phyloP scores from a whole-genome alignment of 1,140 invertebrate genomes.

The Tribolium castaneum region DNA sequence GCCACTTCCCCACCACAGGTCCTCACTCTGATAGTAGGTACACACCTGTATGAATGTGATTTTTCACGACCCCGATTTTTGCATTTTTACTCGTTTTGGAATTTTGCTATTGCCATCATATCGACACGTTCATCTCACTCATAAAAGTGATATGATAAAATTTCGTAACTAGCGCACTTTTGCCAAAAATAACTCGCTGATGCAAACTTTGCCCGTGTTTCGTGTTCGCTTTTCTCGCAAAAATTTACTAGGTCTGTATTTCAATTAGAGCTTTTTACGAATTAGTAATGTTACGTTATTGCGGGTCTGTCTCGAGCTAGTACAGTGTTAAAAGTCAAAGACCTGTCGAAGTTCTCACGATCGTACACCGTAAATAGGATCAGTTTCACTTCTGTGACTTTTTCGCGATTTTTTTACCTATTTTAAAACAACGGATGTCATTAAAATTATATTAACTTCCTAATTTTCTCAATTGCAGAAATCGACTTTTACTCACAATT shows the following conservation, averaged over 20 bases:
- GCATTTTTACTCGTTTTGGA: not conserved
- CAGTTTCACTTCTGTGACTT: not conserved
- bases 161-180: not conserved
- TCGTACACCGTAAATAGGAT: constrained; percentile 5
- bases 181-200: not conserved
- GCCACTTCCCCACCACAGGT: constrained; percentile 38
- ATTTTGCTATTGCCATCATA: not conserved
- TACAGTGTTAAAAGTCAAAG: constrained; percentile 15
- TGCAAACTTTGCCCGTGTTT: not conserved
- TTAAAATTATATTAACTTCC: not conserved
- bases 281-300: not conserved
- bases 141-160: not conserved
- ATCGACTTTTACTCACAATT: not conserved
- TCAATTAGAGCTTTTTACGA: not conserved
- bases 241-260: not conserved
- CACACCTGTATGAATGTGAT: constrained; percentile 42
- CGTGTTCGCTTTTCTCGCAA: not conserved
- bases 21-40: constrained; percentile 24
- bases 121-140: not conserved
- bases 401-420: not conserved
- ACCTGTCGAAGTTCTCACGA: constrained; percentile 23
- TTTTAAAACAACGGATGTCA: not conserved
- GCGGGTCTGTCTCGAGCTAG: not conserved
- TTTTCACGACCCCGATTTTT: constrained; percentile 32
- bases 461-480: not conserved